A percentile compares a stretch with the other conserved stretches of the same genome.
Evolutionary conservation across 2,113 vertebrate species (phyloP).

Genomic region (Chlorodrepanis virens): DNA sequence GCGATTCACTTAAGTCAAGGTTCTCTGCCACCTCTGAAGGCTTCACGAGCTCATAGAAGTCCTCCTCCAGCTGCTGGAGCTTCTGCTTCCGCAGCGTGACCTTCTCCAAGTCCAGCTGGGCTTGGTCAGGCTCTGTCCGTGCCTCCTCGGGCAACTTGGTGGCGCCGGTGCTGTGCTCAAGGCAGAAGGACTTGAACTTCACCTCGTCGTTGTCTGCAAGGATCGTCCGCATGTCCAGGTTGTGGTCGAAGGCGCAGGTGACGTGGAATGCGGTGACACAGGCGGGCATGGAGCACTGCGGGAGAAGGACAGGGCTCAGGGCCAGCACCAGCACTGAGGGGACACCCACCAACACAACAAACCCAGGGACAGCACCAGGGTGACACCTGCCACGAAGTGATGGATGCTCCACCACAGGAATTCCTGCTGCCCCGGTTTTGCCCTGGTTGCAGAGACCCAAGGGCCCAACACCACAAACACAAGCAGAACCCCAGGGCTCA

Average conservation of each 20-base stretch:
- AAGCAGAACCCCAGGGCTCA: not conserved
- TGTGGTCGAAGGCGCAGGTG: constrained; percentile 95
- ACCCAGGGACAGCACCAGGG: not conserved
- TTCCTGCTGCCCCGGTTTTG: not conserved
- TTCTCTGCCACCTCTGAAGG: constrained; percentile 86
- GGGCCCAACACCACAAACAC: not conserved
- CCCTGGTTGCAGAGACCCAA: accelerated
- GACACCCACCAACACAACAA: not conserved
- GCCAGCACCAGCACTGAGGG: accelerated
- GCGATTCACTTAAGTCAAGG: constrained; percentile 77
- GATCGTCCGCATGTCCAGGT: constrained; percentile 94
- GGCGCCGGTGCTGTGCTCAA: constrained; percentile 87
- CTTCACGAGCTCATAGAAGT: constrained; percentile 92
- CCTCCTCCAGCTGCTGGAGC: constrained; percentile 92
- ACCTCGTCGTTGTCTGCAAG: constrained; percentile 96
- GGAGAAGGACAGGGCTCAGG: not conserved
- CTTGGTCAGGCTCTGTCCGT: constrained; percentile 68
- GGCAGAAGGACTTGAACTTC: constrained; percentile 97
- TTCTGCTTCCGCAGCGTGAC: constrained; percentile 93
- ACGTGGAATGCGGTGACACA: constrained; percentile 96
- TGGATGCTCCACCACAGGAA: not conserved
- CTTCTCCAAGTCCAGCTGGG: constrained; percentile 86
- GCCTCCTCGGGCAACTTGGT: constrained; percentile 68
- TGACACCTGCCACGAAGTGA: accelerated
- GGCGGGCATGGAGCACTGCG: constrained; percentile 93